Conservation (phyloP, 2,797 vertebrate species). For the Taeniopygia guttata region DNA sequence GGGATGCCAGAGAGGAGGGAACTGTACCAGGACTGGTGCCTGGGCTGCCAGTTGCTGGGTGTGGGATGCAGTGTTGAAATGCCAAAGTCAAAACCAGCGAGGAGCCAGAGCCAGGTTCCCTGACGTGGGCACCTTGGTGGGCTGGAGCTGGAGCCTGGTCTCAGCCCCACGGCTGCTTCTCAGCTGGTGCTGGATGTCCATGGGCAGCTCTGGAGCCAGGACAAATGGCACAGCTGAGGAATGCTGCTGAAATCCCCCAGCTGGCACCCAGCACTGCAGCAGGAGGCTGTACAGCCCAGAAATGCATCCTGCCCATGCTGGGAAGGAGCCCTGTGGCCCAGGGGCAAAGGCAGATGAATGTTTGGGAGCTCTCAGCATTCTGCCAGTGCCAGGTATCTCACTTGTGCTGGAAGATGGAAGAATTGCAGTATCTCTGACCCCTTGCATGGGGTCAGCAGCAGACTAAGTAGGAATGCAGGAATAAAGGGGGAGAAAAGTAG, state of each 20-base stretch:
- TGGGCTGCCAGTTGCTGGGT: background rate
- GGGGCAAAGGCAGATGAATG: background rate
- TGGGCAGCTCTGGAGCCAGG: background rate
- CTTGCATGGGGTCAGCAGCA: background rate
- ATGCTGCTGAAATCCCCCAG: background rate
- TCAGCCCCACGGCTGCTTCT: rapidly evolving
- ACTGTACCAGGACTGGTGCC: rapidly evolving
- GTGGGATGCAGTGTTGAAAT: background rate
- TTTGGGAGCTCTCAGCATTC: background rate
- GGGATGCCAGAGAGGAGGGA: background rate
- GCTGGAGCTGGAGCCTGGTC: background rate
- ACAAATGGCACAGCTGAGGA: background rate
- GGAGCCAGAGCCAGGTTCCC: background rate
- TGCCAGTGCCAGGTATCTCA: background rate
- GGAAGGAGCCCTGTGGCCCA: background rate
- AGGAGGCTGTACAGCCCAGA: background rate
- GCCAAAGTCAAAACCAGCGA: background rate
- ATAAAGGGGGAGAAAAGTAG: background rate
- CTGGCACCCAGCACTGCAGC: rapidly evolving
- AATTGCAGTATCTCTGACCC: background rate
- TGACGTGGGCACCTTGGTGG: background rate
- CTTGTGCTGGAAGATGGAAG: background rate
- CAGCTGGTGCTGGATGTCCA: background rate
- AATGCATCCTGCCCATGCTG: background rate
- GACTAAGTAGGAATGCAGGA: background rate